phyloP scores from a whole-genome alignment of 2,797 vertebrate species.

The Furcifer pardalis region DNA sequence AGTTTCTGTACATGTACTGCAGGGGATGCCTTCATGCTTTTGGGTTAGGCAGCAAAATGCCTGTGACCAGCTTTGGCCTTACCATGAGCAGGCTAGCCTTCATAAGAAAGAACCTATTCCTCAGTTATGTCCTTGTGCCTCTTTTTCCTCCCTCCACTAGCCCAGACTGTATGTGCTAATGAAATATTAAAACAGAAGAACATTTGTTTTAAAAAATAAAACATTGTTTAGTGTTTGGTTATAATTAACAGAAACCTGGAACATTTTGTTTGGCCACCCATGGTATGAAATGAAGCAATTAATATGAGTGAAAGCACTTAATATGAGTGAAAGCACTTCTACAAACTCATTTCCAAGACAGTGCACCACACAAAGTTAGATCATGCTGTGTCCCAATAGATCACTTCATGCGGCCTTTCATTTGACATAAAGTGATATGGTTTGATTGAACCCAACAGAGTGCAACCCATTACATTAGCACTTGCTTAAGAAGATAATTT shows the following conservation, averaged over 20 bases:
- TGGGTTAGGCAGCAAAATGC: neutral
- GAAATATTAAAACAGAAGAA: neutral
- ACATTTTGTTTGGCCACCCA: neutral
- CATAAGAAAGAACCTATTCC: neutral
- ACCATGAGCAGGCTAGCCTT: neutral
- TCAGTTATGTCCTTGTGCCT: neutral
- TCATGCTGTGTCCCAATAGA: conserved; percentile 1
- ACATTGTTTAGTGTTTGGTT: neutral
- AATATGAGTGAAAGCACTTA: neutral
- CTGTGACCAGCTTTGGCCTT: neutral
- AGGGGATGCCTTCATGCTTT: neutral
- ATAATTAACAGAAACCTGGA: neutral
- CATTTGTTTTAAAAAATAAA: neutral
- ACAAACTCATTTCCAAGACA: neutral
- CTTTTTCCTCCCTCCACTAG: rapidly evolving
- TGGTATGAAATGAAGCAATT: neutral
- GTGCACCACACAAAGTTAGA: neutral
- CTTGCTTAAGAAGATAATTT: conserved; percentile 20
- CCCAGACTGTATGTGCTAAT: neutral
- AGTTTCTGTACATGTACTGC: neutral
- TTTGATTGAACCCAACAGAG: conserved; percentile 15
- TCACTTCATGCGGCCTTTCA: conserved; percentile 1
- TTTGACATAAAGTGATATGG: neutral
- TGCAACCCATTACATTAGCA: neutral
- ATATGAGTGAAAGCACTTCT: neutral